phyloP scores from a whole-genome alignment of 2,797 vertebrate genomes.

The Melanotaenia parkinsoni region DNA sequence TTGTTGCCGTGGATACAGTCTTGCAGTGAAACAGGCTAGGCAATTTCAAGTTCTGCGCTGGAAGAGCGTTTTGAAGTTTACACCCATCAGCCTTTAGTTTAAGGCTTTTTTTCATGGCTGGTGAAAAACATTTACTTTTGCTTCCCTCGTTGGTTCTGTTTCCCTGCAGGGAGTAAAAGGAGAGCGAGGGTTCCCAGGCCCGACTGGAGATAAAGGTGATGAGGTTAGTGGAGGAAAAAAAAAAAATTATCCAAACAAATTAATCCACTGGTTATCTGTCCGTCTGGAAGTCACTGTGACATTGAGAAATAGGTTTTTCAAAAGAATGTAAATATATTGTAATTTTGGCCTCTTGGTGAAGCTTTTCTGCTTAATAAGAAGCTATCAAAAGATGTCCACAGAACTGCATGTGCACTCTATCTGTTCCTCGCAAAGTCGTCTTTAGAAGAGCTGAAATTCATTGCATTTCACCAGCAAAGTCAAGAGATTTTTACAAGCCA shows the following conservation, averaged over 20 bases:
- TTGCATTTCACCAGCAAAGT: constrained; percentile 36
- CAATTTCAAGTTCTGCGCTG: constrained; percentile 51
- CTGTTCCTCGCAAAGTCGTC: constrained; percentile 29
- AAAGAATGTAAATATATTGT: constrained; percentile 63
- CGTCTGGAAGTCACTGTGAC: constrained; percentile 43
- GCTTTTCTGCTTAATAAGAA: constrained; percentile 33
- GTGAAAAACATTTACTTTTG: constrained; percentile 44
- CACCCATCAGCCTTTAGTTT: constrained; percentile 51
- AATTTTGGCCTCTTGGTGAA: constrained; percentile 41
- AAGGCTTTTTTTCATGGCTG: constrained; percentile 39
- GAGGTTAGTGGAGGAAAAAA: constrained; percentile 85
- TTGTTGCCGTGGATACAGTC: constrained; percentile 75
- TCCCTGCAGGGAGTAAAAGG: constrained; percentile 92
- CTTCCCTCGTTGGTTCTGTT: constrained; percentile 37
- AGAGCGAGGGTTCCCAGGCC: constrained; percentile 93
- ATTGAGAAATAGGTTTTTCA: constrained; percentile 47
- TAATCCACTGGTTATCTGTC: constrained; percentile 41
- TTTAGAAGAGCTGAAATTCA: constrained; percentile 33
- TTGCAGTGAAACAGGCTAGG: constrained; percentile 44
- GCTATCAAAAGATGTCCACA: constrained; percentile 47
- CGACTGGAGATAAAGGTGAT: constrained; percentile 92
- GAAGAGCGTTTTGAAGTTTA: constrained; percentile 64
- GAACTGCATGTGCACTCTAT: constrained; percentile 36
- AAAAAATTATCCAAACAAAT: constrained; percentile 51
- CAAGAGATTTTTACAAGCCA: constrained; percentile 14